These are phyloP conservation scores for Parthenolecanium corni DNA, from an alignment of 2,888 invertebrate genomes.

Conservation along the genomic window DNA sequence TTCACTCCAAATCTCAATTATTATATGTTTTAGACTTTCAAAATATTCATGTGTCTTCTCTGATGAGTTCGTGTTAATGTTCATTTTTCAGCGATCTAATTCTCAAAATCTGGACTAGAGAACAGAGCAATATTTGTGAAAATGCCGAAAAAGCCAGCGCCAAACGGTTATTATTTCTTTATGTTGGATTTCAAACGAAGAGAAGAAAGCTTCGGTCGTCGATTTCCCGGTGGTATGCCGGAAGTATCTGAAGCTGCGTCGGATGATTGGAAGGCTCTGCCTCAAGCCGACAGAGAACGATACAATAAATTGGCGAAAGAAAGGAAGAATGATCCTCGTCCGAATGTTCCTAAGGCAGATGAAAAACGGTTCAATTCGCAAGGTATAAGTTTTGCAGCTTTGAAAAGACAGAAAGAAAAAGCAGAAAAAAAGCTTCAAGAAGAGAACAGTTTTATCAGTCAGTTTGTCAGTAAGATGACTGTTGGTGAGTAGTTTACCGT, in stretches of 20 bases:
- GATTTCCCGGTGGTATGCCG: slow-evolving; percentile 13
- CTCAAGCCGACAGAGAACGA: not conserved
- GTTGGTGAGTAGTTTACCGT: not conserved
- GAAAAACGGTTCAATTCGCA: slow-evolving; percentile 2
- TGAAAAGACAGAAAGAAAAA: slow-evolving; percentile 1
- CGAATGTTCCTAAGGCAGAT: not conserved
- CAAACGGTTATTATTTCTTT: slow-evolving; percentile 19
- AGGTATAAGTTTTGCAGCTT: slow-evolving; percentile 2
- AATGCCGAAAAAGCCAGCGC: slow-evolving; percentile 20
- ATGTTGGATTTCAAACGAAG: slow-evolving; percentile 9
- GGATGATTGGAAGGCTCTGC: slow-evolving; percentile 12
- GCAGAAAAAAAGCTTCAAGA: not conserved
- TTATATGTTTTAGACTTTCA: no score
- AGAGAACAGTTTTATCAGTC: not conserved
- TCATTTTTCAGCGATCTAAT: no score
- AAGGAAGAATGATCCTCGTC: not conserved
- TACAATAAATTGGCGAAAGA: slow-evolving; percentile 16
- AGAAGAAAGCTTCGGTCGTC: slow-evolving; percentile 10
- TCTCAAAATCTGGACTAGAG: no score
- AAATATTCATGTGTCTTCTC: no score
- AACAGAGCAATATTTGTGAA: no score
- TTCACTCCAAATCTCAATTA: no score
- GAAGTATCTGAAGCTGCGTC: slow-evolving; percentile 8
- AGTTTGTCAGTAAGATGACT: not conserved
- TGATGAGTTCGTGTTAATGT: no score